phyloP scores from a whole-genome alignment of 2,888 invertebrate genomes.

The Anoplius nigerrimus region DNA sequence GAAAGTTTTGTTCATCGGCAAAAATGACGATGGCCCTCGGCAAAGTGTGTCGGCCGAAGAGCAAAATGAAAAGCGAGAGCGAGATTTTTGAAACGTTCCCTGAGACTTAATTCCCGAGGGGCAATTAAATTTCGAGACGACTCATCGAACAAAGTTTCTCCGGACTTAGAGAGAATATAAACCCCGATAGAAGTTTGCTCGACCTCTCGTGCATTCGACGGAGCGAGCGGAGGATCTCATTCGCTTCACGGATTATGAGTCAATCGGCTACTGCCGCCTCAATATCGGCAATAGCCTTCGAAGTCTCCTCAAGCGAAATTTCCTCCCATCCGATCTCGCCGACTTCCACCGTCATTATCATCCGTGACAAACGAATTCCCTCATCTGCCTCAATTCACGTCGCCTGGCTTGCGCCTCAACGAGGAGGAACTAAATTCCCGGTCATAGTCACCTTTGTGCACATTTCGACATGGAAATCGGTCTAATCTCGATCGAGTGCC shows the following conservation, averaged over 20 bases:
- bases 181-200: no score
- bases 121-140: no score
- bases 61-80: no score
- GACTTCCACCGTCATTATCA: conserved; percentile 6
- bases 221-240: no score
- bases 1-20: no score
- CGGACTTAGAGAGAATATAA: conserved; percentile 6
- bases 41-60: no score
- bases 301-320: not conserved
- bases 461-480: conserved; percentile 13
- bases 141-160: conserved; percentile 7
- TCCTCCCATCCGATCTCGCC: conserved; percentile 1
- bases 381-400: conserved; percentile 36
- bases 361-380: conserved; percentile 22
- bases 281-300: not conserved
- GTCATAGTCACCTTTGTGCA: not conserved
- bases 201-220: no score
- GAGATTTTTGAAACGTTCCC: conserved; percentile 6
- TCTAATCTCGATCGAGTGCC: no score
- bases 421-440: not conserved
- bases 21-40: not conserved
- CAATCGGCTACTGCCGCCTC: no score
- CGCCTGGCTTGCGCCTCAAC: conserved; percentile 14
- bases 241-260: no score
- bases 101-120: no score